A percentile compares a stretch with the other conserved stretches of the same genome.
phyloP scores from a whole-genome alignment of 2,888 invertebrate species.

The Pheosia tremula region DNA sequence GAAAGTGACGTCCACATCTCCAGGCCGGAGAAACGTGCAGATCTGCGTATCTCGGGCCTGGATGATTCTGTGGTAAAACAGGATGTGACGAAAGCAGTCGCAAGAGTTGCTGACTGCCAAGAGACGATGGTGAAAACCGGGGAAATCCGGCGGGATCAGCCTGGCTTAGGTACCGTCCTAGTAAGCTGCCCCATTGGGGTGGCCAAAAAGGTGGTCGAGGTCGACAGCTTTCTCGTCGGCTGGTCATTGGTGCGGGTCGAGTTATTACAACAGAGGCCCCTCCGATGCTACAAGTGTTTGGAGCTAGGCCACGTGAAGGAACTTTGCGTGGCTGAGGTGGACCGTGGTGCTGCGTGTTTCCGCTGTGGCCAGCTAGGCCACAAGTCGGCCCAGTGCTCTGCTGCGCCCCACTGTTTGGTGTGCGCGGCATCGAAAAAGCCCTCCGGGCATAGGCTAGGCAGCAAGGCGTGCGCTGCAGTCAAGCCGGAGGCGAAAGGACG shows the following conservation, averaged over 20 bases:
- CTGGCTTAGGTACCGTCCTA: background rate
- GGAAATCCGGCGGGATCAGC: background rate
- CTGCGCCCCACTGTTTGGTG: background rate
- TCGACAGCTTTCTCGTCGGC: background rate
- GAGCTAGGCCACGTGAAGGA: background rate
- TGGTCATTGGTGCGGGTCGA: background rate
- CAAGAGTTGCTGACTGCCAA: background rate
- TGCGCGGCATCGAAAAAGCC: background rate
- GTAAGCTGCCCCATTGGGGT: background rate
- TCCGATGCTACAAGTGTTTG: background rate
- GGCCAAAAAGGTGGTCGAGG: background rate
- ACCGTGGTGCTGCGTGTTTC: background rate
- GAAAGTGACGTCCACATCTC: background rate
- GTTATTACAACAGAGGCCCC: too few species aligned
- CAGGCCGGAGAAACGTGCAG: background rate
- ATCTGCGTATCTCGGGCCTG: background rate
- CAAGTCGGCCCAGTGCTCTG: background rate
- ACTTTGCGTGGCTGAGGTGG: background rate
- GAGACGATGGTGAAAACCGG: too few species aligned
- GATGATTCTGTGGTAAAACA: background rate
- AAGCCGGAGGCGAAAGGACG: too few species aligned
- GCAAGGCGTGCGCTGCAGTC: background rate
- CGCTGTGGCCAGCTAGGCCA: background rate
- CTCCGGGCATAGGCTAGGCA: background rate
- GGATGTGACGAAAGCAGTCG: background rate